phyloP scores from a whole-genome alignment of 2,888 invertebrate genomes.

The Hofmannophila pseudospretella region DNA sequence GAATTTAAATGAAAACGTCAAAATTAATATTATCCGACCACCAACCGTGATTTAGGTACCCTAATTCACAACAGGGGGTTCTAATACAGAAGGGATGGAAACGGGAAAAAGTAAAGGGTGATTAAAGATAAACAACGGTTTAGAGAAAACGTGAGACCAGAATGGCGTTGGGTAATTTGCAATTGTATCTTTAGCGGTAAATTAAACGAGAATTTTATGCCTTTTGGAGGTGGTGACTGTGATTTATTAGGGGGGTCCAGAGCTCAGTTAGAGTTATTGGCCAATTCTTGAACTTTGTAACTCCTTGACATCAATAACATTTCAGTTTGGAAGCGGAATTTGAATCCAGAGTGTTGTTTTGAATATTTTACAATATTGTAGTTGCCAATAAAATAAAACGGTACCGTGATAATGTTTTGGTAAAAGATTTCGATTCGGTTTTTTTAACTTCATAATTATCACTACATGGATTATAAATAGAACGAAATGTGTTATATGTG shows the following conservation, averaged over 20 bases:
- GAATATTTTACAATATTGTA: too few species aligned
- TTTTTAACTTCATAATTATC: too few species aligned
- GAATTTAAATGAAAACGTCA: constrained; percentile 11
- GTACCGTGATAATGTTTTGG: too few species aligned
- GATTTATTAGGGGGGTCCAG: constrained; percentile 36
- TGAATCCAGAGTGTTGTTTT: too few species aligned
- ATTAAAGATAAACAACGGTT: constrained; percentile 73
- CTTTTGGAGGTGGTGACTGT: constrained; percentile 31
- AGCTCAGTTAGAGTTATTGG: constrained; percentile 25
- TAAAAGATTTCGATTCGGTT: too few species aligned
- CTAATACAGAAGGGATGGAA: constrained; percentile 48
- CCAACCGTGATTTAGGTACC: constrained; percentile 56
- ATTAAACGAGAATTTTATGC: constrained; percentile 53
- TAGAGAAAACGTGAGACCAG: constrained; percentile 41
- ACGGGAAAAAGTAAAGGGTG: constrained; percentile 63
- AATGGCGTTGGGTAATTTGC: constrained; percentile 57
- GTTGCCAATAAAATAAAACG: too few species aligned
- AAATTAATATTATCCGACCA: constrained; percentile 33
- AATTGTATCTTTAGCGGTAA: constrained; percentile 57
- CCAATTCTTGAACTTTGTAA: constrained; percentile 23
- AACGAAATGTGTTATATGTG: too few species aligned
- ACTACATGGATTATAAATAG: too few species aligned
- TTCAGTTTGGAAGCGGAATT: constrained; percentile 16
- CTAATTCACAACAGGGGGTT: constrained; percentile 40
- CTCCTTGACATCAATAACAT: constrained; percentile 10